A percentile compares a stretch with the other conserved stretches of the same genome.
Conservation (phyloP, 2,888 invertebrate species). For the Ormyrus labotus region DNA sequence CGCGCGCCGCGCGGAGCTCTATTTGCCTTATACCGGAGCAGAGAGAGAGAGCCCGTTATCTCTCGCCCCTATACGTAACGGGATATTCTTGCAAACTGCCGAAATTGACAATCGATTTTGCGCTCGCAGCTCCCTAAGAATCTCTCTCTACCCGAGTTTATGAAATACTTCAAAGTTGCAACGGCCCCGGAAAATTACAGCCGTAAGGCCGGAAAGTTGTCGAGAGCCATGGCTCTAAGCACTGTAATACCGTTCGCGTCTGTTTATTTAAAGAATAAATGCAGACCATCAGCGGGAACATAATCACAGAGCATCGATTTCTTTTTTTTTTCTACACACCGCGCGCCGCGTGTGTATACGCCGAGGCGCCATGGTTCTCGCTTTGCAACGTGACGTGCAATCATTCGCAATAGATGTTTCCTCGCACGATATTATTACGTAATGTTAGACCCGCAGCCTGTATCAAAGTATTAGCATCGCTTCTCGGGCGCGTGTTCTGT, state of each 20-base stretch:
- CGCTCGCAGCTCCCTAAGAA: neutral
- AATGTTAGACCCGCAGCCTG: slow-evolving; percentile 15
- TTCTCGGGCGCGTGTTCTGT: slow-evolving; percentile 2
- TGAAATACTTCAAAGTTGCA: neutral
- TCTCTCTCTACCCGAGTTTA: neutral
- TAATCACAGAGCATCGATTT: slow-evolving; percentile 27
- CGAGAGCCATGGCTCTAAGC: neutral
- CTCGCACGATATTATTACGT: slow-evolving; percentile 29
- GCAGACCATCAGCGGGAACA: neutral
- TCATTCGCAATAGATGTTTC: slow-evolving; percentile 23
- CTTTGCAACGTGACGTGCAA: slow-evolving; percentile 31
- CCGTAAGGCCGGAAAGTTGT: neutral
- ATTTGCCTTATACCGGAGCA: slow-evolving; percentile 19
- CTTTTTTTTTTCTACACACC: neutral
- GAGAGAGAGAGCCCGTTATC: neutral
- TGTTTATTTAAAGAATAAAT: neutral
- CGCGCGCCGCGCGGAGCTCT: slow-evolving; percentile 9
- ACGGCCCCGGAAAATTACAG: neutral
- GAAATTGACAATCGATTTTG: slow-evolving; percentile 23
- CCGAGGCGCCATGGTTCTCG: slow-evolving; percentile 21
- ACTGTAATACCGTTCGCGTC: neutral
- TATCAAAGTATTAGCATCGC: slow-evolving; percentile 29
- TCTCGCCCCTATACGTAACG: slow-evolving; percentile 24
- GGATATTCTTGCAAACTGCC: slow-evolving; percentile 41
- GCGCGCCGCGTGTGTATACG: neutral